Base-by-base conservation (phyloP, 2,888 invertebrate genomes). In the Coelogynopora nodosa region DNA sequence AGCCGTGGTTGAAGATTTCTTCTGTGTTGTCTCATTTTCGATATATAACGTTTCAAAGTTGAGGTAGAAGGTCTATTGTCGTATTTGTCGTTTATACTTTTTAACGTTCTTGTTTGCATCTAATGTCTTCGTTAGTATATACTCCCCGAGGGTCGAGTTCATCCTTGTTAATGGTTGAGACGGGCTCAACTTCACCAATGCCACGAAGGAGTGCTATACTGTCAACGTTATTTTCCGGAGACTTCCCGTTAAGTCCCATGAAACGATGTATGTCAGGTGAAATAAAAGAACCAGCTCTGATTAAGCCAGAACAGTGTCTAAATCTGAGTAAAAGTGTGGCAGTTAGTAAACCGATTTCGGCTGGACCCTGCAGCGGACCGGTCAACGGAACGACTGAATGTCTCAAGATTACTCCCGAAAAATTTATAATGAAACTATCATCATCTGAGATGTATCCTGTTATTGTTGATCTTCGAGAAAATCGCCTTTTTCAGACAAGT, bases 391-490 rank as follows among this genome's bases (percentile, higher is more conserved):
- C 49, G 18, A 49, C 49, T 49, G 49, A 49, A 49, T 49, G 49
- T 49, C 18, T 49, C 10, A 49, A 49, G 49, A 49, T 49, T 18
- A 49, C 49, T 49, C 10, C 18, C 10, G 49, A 49, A 18, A 5
- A 49, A 49, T 18, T 49, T 49, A 5, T 49, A 13, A 18, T 49
- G 5, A 49, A 49, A 49, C 18, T 49, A 49, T 49, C 49, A 49
- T 49, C 18, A 18, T 49, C 49, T 49, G 5, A 5, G 5, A 13
- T 49, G 49, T 49, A 5, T 49, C 49, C 49, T 49, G 67, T 85
- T 26, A 84, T 31, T 31, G 23, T 84, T 30, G 85, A 85, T 74
- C 30, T 85, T 67, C 28, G 85, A 10, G 85, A 85, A 13, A 85
- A 67, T 67, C 26, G 85, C 0, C 85, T 67, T n/a, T 85, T 1